Conservation (phyloP, 2,888 invertebrate genomes). For the Andrena haemorrhoa region DNA sequence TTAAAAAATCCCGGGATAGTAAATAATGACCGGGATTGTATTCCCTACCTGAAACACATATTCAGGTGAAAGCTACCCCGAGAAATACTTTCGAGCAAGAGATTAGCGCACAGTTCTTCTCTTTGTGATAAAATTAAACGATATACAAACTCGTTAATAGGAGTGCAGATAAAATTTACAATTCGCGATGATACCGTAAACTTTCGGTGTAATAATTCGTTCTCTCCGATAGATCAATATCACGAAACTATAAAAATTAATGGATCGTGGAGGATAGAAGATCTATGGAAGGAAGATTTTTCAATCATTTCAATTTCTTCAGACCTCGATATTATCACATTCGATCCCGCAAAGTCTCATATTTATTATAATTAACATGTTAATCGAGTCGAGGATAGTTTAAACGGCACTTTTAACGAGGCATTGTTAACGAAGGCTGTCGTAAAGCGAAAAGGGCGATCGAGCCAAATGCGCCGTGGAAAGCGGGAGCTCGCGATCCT, state of each 20-base stretch:
- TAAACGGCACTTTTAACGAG: slow-evolving; percentile 7
- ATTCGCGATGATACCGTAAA: too few relatives aligned
- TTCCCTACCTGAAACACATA: background rate
- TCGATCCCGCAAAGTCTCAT: too few relatives aligned
- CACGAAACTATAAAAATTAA: too few relatives aligned
- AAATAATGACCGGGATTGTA: too few relatives aligned
- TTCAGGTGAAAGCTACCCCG: background rate
- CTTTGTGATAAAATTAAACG: background rate
- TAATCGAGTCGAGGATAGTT: background rate
- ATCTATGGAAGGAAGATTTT: too few relatives aligned
- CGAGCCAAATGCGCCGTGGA: slow-evolving; percentile 13
- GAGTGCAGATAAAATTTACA: background rate
- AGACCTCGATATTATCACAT: too few relatives aligned
- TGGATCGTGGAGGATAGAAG: too few relatives aligned
- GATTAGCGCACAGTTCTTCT: too few relatives aligned
- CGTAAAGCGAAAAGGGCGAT: slow-evolving; percentile 19
- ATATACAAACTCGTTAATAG: background rate
- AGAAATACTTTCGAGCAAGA: background rate
- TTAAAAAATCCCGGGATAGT: too few relatives aligned
- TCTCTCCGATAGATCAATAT: too few relatives aligned
- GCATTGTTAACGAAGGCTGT: slow-evolving; percentile 2
- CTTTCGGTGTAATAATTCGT: too few relatives aligned
- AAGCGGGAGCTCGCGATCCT: slow-evolving; percentile 2
- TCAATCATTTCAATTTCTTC: too few relatives aligned
- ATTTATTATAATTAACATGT: background rate